Base-by-base conservation (phyloP, 1,140 invertebrate species). In the Steinernema feltiae region DNA sequence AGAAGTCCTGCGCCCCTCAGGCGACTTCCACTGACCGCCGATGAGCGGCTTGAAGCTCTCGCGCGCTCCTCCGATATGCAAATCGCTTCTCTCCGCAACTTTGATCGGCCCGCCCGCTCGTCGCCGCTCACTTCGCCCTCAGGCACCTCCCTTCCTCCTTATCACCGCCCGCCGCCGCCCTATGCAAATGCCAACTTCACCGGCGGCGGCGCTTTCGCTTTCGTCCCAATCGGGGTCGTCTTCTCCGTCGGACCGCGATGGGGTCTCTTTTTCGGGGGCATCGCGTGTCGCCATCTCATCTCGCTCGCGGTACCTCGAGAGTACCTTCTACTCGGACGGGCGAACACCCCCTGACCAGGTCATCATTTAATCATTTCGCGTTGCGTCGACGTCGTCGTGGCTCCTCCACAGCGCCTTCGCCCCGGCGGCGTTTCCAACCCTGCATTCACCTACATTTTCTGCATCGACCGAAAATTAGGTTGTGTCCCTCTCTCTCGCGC, bases 241-340 rank as follows among this genome's bases (percentile, higher is more conserved):
- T 21, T 63, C 53, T 12, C 15, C 24, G 35, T 18, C 35, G n/a
- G 7, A 41, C 53, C 53, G 2, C 53, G 53, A 63, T 63, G 53
- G 53, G 41, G 53, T 63, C 53, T 63, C 53, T 63, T 63, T 63
- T 63, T 63, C 53, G 53, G 53, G 41, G 53, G 53, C 53, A 63
- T 63, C 53, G 53, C 53, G 35, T 41, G 35, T 41, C 35, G 53
- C 53, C 24, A n/a, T 63, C 53, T 15, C 53, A 63, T 63, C 53
- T 63, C 53, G 12, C 53, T 15, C 53, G 53, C 12, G 7, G 35
- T 7, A 7, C 7, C 53, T 63, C 53, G 7, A 7, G 53, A 63
- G 24, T 18, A 18, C 18, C 35, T 7, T 41, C 35, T 7, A 7
- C 18, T 7, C 35, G 12, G 7, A 63, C 53, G 15, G n/a, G n/a